phyloP scores from a whole-genome alignment of 2,797 vertebrate genomes.

The Danio aesculapii region DNA sequence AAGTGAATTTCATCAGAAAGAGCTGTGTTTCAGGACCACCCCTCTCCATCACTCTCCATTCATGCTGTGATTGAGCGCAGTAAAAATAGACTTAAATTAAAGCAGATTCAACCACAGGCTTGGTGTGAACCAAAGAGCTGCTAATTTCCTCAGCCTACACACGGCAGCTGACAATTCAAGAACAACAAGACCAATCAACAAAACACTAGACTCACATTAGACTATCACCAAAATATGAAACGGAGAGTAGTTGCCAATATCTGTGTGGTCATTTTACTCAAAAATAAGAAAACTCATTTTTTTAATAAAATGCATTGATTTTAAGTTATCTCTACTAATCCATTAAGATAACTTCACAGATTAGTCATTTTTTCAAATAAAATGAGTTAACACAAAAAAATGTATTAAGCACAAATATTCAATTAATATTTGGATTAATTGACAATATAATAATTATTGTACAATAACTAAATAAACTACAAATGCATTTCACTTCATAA shows the following conservation, averaged over 20 bases:
- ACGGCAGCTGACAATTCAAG: not conserved
- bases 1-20: not conserved
- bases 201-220: not conserved
- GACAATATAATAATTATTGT: no score
- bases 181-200: conserved; percentile 19
- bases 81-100: conserved; percentile 59
- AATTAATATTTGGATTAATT: no score
- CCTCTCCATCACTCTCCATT: conserved; percentile 25
- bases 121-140: conserved; percentile 28
- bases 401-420: no score
- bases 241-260: not conserved
- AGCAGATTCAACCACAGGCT: conserved; percentile 36
- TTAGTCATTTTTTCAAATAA: no score
- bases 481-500: no score
- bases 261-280: no score
- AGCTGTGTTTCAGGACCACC: not conserved
- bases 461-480: no score
- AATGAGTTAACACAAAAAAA: no score
- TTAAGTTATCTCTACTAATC: no score
- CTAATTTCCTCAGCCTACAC: conserved; percentile 35
- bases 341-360: no score
- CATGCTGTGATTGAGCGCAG: conserved; percentile 17
- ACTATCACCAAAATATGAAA: not conserved
- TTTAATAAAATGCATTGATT: no score
- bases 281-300: no score